phyloP scores from a whole-genome alignment of 2,888 invertebrate genomes.

The Operophtera brumata region DNA sequence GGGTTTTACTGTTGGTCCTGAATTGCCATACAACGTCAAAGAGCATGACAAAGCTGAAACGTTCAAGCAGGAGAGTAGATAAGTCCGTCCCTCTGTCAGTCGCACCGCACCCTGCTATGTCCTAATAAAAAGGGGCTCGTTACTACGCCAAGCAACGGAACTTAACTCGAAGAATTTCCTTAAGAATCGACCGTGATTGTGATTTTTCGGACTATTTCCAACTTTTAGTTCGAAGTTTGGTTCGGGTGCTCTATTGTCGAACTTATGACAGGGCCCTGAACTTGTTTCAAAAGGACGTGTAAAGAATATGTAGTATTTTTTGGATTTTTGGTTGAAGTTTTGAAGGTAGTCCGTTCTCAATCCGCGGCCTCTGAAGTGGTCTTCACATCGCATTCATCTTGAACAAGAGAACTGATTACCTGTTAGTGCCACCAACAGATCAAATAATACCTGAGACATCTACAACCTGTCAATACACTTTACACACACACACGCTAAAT shows the following conservation, averaged over 20 bases:
- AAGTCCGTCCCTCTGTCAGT: slow-evolving; percentile 1
- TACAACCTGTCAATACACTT: too few species aligned
- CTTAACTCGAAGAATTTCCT: slow-evolving; percentile 25
- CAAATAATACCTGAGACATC: too few species aligned
- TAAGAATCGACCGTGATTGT: slow-evolving; percentile 32
- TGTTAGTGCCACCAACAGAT: too few species aligned
- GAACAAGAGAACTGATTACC: too few species aligned
- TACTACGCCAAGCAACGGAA: slow-evolving; percentile 33
- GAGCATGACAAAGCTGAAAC: background rate
- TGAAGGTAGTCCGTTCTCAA: too few species aligned
- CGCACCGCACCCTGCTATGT: slow-evolving; percentile 7
- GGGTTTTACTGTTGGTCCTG: too few species aligned
- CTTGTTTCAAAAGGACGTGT: slow-evolving; percentile 1
- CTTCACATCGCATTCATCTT: too few species aligned
- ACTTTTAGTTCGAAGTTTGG: slow-evolving; percentile 9
- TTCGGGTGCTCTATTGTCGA: slow-evolving; percentile 9
- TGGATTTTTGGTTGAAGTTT: too few species aligned
- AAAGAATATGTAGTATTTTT: slow-evolving; percentile 1
- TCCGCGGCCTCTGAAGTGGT: too few species aligned
- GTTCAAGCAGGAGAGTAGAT: background rate
- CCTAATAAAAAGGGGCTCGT: slow-evolving; percentile 45
- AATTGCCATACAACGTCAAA: too few species aligned
- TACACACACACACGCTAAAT: too few species aligned
- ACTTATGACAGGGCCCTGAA: slow-evolving; percentile 8
- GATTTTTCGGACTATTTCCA: slow-evolving; percentile 23